These are phyloP conservation scores for Drosophila parthenogenetica DNA, from an alignment of 2,888 invertebrate species.

Conservation along the genomic window DNA sequence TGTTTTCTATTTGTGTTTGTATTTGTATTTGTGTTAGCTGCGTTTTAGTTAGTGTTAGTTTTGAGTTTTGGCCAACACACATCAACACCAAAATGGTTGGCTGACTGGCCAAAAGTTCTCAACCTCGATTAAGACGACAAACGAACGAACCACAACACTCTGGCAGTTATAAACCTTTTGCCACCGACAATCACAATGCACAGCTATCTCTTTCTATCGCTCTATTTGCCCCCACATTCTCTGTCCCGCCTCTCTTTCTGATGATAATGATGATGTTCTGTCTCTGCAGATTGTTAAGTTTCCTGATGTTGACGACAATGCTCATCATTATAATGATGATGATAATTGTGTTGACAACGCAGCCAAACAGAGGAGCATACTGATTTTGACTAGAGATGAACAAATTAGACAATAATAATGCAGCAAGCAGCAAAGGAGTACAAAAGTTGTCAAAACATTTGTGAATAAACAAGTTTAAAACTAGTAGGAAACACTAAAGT, in stretches of 20 bases:
- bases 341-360: constrained; percentile 24
- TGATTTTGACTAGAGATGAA: not conserved
- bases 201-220: constrained; percentile 7
- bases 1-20: not conserved
- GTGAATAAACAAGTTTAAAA: too few relatives aligned
- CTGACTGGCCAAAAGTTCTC: constrained; percentile 59
- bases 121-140: constrained; percentile 71
- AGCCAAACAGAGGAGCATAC: not conserved
- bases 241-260: constrained; percentile 3
- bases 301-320: constrained; percentile 11
- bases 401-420: not conserved
- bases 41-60: constrained; percentile 55
- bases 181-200: constrained; percentile 44
- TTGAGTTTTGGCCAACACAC: constrained; percentile 53
- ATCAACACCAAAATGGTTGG: constrained; percentile 28
- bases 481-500: too few relatives aligned
- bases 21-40: constrained; percentile 42
- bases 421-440: not conserved
- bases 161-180: constrained; percentile 53
- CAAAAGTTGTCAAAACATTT: too few relatives aligned
- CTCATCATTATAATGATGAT: constrained; percentile 17
- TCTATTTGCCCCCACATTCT: not conserved
- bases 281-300: constrained; percentile 7
- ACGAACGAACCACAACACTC: constrained; percentile 58
- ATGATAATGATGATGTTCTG: constrained; percentile 30